Percentiles rank a stretch among this genome's conserved stretches.
Conservation (phyloP, 1,140 invertebrate genomes). For the Microvelia longipes region DNA sequence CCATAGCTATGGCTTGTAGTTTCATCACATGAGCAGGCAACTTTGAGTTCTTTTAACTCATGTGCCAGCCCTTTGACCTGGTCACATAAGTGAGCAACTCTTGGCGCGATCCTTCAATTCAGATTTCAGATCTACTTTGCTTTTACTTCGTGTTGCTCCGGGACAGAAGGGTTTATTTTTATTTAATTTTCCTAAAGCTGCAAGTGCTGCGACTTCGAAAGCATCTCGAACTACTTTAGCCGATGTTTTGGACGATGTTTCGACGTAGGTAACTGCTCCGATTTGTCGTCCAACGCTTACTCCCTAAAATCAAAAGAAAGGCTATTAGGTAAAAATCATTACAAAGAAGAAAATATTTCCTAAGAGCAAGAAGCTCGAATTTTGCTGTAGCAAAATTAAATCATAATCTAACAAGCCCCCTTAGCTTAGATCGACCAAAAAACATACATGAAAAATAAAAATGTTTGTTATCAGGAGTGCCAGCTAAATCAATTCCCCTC, state of each 20-base stretch:
- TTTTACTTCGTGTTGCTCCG: slow-evolving; percentile 32
- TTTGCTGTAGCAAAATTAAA: too few relatives aligned
- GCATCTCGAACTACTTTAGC: slow-evolving; percentile 43
- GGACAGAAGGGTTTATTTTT: slow-evolving; percentile 33
- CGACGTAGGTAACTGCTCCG: slow-evolving; percentile 48
- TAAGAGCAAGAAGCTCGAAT: too few relatives aligned
- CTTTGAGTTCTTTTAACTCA: neutral
- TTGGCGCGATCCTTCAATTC: slow-evolving; percentile 38
- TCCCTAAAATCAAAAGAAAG: slow-evolving; percentile 28
- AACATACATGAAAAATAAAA: too few relatives aligned
- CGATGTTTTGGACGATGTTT: slow-evolving; percentile 43
- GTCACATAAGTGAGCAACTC: slow-evolving; percentile 41
- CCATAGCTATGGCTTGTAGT: too few relatives aligned
- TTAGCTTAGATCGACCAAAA: too few relatives aligned
- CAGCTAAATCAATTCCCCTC: too few relatives aligned
- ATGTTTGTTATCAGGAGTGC: too few relatives aligned
- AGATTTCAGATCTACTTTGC: slow-evolving; percentile 37
- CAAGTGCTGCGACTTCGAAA: slow-evolving; percentile 46
- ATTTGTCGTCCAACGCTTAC: slow-evolving; percentile 40
- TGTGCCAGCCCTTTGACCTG: slow-evolving; percentile 10
- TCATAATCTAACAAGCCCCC: too few relatives aligned
- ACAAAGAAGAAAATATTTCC: too few relatives aligned
- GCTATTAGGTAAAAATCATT: too few relatives aligned
- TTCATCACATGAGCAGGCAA: neutral
- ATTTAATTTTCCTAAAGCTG: slow-evolving; percentile 43